Evolutionary conservation across 2,888 invertebrate species (phyloP).

Genomic region (Caenorhabditis uteleia): DNA sequence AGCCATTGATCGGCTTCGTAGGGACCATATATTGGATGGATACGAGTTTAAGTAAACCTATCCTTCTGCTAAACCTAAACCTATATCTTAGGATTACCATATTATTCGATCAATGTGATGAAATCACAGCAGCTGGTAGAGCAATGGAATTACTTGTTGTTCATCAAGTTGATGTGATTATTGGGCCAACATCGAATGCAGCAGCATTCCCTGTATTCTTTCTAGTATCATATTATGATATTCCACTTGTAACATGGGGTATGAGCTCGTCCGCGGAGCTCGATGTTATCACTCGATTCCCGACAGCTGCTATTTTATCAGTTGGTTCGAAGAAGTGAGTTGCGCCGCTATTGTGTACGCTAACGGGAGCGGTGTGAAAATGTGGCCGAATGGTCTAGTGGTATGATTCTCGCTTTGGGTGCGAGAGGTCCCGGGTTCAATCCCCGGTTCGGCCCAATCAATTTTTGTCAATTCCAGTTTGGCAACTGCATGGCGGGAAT

Average conservation of each 20-base stretch:
- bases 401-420: constrained; percentile 70
- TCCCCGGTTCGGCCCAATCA: constrained; percentile 49
- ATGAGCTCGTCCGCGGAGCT: constrained; percentile 39
- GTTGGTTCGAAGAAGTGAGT: constrained; percentile 23
- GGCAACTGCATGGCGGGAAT: background rate
- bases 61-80: background rate
- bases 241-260: constrained; percentile 53
- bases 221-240: constrained; percentile 46
- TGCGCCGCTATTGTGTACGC: too few relatives aligned
- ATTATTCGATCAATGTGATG: constrained; percentile 51
- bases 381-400: constrained; percentile 66
- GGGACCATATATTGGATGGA: constrained; percentile 23
- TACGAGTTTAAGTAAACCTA: constrained; percentile 30
- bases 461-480: constrained; percentile 53
- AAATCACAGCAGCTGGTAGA: constrained; percentile 47
- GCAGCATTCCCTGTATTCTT: constrained; percentile 46
- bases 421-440: constrained; percentile 70
- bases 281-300: constrained; percentile 40
- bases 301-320: constrained; percentile 41
- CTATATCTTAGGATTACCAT: constrained; percentile 17
- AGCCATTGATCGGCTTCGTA: constrained; percentile 36
- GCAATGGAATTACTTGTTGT: constrained; percentile 33
- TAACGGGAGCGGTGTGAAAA: constrained; percentile 58
- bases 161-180: constrained; percentile 48
- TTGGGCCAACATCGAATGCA: constrained; percentile 58